Base-by-base conservation (phyloP, 2,888 invertebrate genomes). In the Elgonia sp. region DNA sequence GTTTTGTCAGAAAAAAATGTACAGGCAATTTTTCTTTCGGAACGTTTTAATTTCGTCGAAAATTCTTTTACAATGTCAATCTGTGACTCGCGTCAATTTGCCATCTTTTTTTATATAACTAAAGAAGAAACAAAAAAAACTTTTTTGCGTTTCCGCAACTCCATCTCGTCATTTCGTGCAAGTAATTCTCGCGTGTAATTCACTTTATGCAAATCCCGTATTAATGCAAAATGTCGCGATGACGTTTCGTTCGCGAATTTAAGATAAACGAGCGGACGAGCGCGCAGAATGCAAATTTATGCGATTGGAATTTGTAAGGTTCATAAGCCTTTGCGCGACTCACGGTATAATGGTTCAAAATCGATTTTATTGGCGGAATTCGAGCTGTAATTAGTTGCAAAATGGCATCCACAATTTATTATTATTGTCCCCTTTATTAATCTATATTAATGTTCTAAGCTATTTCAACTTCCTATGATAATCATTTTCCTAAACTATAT, bases 161-260 rank as follows among this genome's bases (percentile, higher is more conserved):
- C 65, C 20, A 84, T 84, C 73, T 37, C 69, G 62, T 60, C 65
- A 75, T 86, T 86, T 73, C 67, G 69, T 82, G 84, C 82, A 63
- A 86, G 73, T 87, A 85, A 79, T 65, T 80, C 83, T 85, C 85
- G 83, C 83, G 83, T 84, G 87, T 86, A 89, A 89, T 87, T 83
- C 87, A 89, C 80, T 85, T 89, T 84, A 89, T 87, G 89, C 87
- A 89, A 87, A 89, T 86, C 20, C 76, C 60, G 83, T 55, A 86
- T 87, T 89, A 89, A 89, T 89, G 83, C 85, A 83, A 83, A 89
- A 85, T 85, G 87, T 87, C 85, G 85, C 87, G 87, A 89, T 87
- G 87, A 89, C 89, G 77, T 89, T 89, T 89, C 83, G 85, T 83
- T 83, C 77, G 87, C 87, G 83, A 89, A 89, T 87, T 89, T 85